Base-by-base conservation (phyloP, 35 echinoderm and acorn worm genomes). In the Apostichopus parvimensis region DNA sequence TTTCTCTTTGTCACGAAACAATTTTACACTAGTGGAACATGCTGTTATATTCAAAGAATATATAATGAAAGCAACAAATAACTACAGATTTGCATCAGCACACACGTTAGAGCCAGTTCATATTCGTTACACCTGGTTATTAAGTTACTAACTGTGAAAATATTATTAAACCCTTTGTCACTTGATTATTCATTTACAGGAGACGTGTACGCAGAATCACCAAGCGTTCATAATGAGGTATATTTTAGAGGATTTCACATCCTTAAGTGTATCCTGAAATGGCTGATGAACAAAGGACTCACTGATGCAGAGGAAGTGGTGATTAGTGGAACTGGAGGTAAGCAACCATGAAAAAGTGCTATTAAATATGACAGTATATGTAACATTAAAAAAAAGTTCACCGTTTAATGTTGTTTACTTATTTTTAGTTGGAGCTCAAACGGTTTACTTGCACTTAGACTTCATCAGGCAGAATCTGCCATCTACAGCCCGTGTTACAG, bases 261-360 rank as follows among this genome's bases (percentile, higher is more conserved):
- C 28, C 85, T 93, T 7, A 61, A 81, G 25, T 84, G 62, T 68
- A 79, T 81, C n/a, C n/a, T 73, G 53, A 87, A 83, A n/a, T 56
- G 54, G 53, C 34, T 92, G 11, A 65, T 70, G 22, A 57, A 72
- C 57, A 93, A 77, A 77, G 89, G 89, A 54, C 61, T 96, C 34
- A 9, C 23, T 34, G 28, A 64, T 12, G 95, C 95, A 3, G 82
- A 89, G 6, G 26, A 89, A 56, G 66, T 96, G 8, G 77, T 96
- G 14, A 68, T 96, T 17, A 84, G 75, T 73, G 95, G 95, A 56
- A 91, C 88, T 9, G 88, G 87, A 18, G 90, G 95, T 96, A 89
- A 92, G 89, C 56, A 15, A 8, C 83, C 21, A 23, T 8, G 21
- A 57, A 21, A 64, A 21, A 28, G 53, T 17, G 20, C 83, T 45